Conservation (phyloP, 2,888 invertebrate species). For the Mylabris sibirica region DNA sequence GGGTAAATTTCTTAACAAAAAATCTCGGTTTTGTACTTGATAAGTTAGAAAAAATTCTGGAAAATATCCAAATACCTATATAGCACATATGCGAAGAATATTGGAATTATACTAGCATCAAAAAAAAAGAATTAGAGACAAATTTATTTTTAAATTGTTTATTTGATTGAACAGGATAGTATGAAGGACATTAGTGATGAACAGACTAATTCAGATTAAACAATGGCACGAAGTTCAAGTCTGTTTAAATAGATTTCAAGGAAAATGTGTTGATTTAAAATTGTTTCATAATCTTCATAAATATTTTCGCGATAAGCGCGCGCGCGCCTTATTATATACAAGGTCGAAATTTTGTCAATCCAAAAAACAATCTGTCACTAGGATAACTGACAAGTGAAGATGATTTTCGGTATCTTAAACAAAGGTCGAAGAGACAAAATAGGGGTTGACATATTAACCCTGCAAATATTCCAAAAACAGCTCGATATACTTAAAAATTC, state of each 20-base stretch:
- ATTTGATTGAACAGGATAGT: not conserved
- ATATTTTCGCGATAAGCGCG: not conserved
- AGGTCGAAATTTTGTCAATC: not conserved
- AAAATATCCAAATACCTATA: not conserved
- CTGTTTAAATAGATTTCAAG: slow-evolving; percentile 7
- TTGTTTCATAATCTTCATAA: not conserved
- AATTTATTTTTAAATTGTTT: not conserved
- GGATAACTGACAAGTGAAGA: not conserved
- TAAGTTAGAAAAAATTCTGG: not conserved
- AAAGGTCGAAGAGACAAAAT: too few relatives aligned
- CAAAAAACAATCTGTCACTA: not conserved
- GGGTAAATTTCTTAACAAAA: too few relatives aligned
- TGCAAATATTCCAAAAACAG: too few relatives aligned
- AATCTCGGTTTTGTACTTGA: too few relatives aligned
- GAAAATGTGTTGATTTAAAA: not conserved
- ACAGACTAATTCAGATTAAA: slow-evolving; percentile 1
- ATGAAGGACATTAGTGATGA: not conserved
- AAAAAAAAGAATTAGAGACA: not conserved
- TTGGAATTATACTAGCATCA: not conserved
- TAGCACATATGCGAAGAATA: not conserved
- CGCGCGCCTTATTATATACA: too few relatives aligned
- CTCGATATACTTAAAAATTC: too few relatives aligned
- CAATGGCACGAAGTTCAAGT: slow-evolving; percentile 6
- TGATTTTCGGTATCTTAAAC: too few relatives aligned
- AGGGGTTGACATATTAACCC: too few relatives aligned